A percentile compares a stretch with the other conserved stretches of the same genome.
These are phyloP conservation scores for Pandemis heparana DNA, from an alignment of 2,888 invertebrate species.

Conservation along the genomic window DNA sequence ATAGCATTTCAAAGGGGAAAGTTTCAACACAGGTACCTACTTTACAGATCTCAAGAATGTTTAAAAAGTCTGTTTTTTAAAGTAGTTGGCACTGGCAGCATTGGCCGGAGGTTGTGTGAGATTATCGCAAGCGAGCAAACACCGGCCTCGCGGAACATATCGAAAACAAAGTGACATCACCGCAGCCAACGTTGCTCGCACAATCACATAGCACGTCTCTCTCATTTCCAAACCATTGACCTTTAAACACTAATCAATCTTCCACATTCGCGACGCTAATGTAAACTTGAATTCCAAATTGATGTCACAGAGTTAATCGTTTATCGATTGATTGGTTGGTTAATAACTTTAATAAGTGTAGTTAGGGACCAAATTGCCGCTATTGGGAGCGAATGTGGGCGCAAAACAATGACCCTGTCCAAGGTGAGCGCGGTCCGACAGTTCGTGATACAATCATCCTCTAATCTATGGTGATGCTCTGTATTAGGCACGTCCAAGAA, in stretches of 20 bases:
- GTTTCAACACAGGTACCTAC: too few species aligned
- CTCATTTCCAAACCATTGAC: conserved; percentile 47
- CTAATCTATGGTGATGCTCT: conserved; percentile 54
- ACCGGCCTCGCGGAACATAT: conserved; percentile 68
- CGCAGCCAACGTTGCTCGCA: conserved; percentile 59
- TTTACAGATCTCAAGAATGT: neutral
- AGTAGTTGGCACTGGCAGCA: conserved; percentile 1
- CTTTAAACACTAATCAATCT: conserved; percentile 15
- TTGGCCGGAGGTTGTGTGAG: conserved; percentile 66
- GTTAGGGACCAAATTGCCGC: conserved; percentile 44
- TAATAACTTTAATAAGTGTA: conserved; percentile 17
- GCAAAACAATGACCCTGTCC: conserved; percentile 70
- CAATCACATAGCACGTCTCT: conserved; percentile 48
- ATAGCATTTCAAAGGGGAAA: too few species aligned
- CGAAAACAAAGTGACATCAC: conserved; percentile 78
- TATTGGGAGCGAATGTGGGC: conserved; percentile 60
- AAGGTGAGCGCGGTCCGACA: conserved; percentile 65
- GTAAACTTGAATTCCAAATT: neutral
- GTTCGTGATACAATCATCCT: conserved; percentile 49
- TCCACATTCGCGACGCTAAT: conserved; percentile 4
- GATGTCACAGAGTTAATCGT: conserved; percentile 15
- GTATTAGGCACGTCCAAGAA: conserved; percentile 22
- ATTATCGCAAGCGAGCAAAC: conserved; percentile 68
- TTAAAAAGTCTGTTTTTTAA: neutral
- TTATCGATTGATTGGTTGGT: conserved; percentile 16